Base-by-base conservation (phyloP, 2,113 vertebrate genomes). In the Myotis davidii region DNA sequence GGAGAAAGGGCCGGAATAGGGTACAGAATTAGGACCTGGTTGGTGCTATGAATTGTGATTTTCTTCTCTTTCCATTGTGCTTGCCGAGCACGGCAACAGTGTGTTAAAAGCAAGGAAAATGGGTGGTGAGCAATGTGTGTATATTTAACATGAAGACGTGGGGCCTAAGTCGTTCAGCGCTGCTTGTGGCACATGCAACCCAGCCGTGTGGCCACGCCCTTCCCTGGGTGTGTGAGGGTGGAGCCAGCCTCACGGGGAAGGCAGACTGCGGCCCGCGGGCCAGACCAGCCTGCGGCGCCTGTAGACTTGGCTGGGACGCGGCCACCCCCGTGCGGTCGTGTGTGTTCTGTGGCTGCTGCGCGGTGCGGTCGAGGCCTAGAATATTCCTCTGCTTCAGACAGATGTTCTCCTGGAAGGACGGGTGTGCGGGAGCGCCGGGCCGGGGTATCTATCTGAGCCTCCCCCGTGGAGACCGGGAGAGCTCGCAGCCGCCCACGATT, bases 261-360 rank as follows among this genome's bases (percentile, higher is more conserved):
- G 52, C 27, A 27, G 10, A 20, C 16, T 48, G 0, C 65, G 29
- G 17, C 3, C 1, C 42, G 0, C 16, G 11, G 21, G 27, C 65
- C 37, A 81, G 1, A 29, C 45, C 65, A 34, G 14, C 77, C 48
- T n/a, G 25, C 39, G 42, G 16, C 32, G 32, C 25, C 37, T 37
- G 37, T 85, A 83, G 90, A 87, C 34, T 64, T 79, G 86, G 88
- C 37, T 93, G 52, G 85, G 32, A 69, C 12, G 56, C 29, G 73
- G 45, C 9, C 34, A 77, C 6, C 32, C 48, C 83, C 9, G 6
- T 34, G 61, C 83, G 39, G 20, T 86, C 72, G 48, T 9, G 7
- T 37, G 0, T 90, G 61, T 32, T 77, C 48, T 45, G 9, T 83
- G 39, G 65, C 50, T 77, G 29, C 48, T 88, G 32, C 65, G 1